Percentiles rank a stretch among this genome's conserved stretches.
phyloP scores from a whole-genome alignment of 2,113 vertebrate species.

The Catharus minimus region DNA sequence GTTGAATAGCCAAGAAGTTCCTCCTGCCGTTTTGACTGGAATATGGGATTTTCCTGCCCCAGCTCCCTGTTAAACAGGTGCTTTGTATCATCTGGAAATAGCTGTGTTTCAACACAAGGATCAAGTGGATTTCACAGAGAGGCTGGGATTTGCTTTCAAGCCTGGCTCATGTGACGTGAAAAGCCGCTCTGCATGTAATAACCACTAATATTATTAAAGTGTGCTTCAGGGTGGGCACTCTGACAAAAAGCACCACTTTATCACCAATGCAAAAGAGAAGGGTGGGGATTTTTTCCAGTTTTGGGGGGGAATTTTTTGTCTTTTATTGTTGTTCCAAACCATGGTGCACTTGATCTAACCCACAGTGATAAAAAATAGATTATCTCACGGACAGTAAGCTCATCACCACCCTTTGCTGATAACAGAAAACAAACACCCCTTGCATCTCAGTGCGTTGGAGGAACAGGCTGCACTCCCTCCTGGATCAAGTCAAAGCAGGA shows the following conservation, averaged over 20 bases:
- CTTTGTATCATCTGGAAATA: slow-evolving; percentile 41
- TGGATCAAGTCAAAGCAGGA: slow-evolving; percentile 24
- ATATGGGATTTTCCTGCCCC: not conserved
- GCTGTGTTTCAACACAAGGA: not conserved
- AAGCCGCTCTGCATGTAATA: not conserved
- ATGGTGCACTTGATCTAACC: not conserved
- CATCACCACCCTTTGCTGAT: not conserved
- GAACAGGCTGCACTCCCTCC: not conserved
- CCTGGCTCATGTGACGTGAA: not conserved
- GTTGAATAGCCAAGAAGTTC: not conserved
- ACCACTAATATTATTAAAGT: not conserved
- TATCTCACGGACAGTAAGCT: not conserved
- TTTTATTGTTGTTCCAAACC: not conserved
- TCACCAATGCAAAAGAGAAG: not conserved
- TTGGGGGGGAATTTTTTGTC: not conserved
- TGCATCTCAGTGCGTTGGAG: not conserved
- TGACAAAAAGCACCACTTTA: not conserved
- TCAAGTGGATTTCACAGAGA: slow-evolving; percentile 25
- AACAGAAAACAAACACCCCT: not conserved
- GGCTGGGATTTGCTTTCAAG: slow-evolving; percentile 26
- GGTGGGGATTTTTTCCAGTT: not conserved
- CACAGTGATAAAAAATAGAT: not conserved
- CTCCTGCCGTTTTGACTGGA: not conserved
- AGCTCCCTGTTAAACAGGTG: not conserved
- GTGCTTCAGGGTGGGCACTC: not conserved